A percentile compares a stretch with the other conserved stretches of the same genome.
Evolutionary conservation across 2,113 vertebrate genomes (phyloP).

Genomic region (Toxotes chatareus): DNA sequence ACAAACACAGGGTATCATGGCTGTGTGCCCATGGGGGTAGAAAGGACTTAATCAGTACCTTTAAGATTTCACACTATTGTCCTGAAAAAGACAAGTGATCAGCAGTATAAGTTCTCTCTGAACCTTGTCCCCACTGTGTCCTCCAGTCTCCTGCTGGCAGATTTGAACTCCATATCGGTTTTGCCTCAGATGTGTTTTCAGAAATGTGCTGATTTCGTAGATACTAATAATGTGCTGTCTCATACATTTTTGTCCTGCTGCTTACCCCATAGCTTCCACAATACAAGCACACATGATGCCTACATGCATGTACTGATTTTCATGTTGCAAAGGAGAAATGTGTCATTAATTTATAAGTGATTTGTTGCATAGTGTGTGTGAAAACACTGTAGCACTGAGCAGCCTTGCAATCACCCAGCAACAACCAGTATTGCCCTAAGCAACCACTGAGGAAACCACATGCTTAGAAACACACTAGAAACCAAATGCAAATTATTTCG

Average conservation of each 20-base stretch:
- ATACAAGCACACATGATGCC: neutral
- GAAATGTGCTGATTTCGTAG: neutral
- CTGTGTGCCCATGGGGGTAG: neutral
- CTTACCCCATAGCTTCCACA: neutral
- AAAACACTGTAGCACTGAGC: neutral
- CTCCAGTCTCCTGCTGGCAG: constrained; percentile 5
- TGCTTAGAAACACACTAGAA: neutral
- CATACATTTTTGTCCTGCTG: neutral
- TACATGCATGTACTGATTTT: neutral
- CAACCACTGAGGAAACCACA: neutral
- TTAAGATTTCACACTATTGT: constrained; percentile 12
- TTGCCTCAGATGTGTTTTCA: constrained; percentile 13
- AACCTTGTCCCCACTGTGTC: constrained; percentile 12
- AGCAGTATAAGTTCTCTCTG: neutral
- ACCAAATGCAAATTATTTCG: too few relatives aligned
- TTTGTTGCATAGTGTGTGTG: constrained; percentile 12
- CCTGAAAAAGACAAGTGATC: neutral
- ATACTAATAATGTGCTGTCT: neutral
- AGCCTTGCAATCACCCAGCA: neutral
- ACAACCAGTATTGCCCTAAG: neutral
- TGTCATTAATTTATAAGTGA: neutral
- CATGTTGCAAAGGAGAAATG: neutral
- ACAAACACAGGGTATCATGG: neutral
- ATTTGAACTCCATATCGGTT: neutral
- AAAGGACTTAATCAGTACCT: constrained; percentile 12